Percentiles rank a stretch among this genome's conserved stretches.
Conservation (phyloP, 2,113 vertebrate genomes). For the Cnemophilus loriae region DNA sequence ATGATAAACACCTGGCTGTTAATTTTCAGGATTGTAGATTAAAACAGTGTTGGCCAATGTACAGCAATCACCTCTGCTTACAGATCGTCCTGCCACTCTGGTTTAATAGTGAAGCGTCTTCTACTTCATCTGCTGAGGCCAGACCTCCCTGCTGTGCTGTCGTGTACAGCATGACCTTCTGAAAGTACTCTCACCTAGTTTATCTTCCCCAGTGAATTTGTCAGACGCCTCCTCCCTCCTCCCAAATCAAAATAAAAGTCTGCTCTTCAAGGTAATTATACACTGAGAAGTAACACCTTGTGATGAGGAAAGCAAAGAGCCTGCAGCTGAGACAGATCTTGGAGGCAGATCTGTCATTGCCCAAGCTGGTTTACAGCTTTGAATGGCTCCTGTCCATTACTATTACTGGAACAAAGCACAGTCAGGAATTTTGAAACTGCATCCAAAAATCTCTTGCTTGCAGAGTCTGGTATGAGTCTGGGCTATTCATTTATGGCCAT, state of each 20-base stretch:
- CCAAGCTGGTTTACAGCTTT: background rate
- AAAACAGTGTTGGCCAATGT: background rate
- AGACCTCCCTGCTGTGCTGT: background rate
- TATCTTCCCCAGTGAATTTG: background rate
- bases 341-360: background rate
- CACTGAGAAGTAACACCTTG: background rate
- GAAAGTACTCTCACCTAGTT: background rate
- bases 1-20: background rate
- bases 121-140: background rate
- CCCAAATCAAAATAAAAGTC: background rate
- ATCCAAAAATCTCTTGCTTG: background rate
- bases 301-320: background rate
- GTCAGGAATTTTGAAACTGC: background rate
- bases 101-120: background rate
- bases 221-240: background rate
- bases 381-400: background rate
- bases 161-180: background rate
- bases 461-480: background rate
- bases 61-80: background rate
- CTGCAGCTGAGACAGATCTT: background rate
- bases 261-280: background rate
- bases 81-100: background rate
- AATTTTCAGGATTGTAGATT: background rate
- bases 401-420: background rate
- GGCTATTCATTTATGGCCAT: background rate